These are phyloP conservation scores for Apodemus agrarius DNA, from an alignment of 2,797 vertebrate genomes.

Conservation along the genomic window DNA sequence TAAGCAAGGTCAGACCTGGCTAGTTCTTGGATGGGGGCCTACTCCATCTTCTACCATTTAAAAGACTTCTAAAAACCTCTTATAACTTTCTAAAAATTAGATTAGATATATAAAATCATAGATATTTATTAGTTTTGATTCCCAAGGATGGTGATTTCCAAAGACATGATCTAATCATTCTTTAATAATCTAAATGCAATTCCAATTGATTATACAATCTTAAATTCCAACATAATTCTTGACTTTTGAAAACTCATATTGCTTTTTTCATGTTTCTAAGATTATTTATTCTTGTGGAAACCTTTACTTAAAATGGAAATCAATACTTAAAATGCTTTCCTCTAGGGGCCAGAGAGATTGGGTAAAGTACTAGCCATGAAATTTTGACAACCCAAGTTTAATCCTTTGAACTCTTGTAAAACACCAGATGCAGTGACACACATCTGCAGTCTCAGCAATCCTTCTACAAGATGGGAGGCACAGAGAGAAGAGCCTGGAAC, in stretches of 20 bases:
- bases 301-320: neutral
- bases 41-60: neutral
- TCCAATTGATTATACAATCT: neutral
- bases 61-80: neutral
- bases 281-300: neutral
- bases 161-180: neutral
- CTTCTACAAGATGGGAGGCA: neutral
- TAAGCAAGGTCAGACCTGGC: neutral
- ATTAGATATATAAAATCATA: slow-evolving; percentile 23
- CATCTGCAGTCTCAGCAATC: no score
- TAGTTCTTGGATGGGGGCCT: neutral
- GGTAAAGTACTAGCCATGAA: neutral
- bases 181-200: neutral
- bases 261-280: slow-evolving; percentile 10
- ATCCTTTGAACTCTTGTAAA: neutral
- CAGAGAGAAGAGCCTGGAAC: neutral
- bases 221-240: neutral
- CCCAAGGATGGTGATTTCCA: neutral
- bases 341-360: neutral
- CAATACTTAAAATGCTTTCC: neutral
- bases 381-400: neutral
- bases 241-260: neutral
- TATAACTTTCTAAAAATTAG: slow-evolving; percentile 18
- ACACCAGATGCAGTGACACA: no score
- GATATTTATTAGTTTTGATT: neutral